Evolutionary conservation across 2,888 invertebrate genomes (phyloP).

Genomic region (Oxyteleia sp.): DNA sequence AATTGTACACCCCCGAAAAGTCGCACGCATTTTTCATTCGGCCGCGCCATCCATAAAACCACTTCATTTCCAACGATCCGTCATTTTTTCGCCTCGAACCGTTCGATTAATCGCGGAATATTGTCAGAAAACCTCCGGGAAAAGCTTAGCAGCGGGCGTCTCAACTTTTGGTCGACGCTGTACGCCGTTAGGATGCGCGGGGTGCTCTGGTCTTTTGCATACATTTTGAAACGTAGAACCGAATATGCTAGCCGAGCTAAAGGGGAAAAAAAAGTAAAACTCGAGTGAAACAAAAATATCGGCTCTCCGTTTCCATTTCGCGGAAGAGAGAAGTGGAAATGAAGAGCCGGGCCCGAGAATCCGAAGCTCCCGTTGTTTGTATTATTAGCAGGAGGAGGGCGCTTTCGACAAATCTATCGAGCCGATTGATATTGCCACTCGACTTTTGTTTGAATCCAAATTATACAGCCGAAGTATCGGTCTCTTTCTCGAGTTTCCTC

Average conservation of each 20-base stretch:
- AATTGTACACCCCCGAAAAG: constrained; percentile 30
- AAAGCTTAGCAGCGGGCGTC: constrained; percentile 19
- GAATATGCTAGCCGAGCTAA: constrained; percentile 84
- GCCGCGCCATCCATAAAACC: not conserved
- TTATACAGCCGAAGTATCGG: constrained; percentile 11
- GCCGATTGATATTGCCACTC: constrained; percentile 54
- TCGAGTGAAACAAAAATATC: constrained; percentile 78
- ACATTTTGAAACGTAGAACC: constrained; percentile 86
- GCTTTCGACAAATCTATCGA: constrained; percentile 37
- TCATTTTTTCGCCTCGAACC: not conserved
- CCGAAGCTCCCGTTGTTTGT: constrained; percentile 40
- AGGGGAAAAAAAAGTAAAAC: no score
- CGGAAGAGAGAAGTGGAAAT: constrained; percentile 44
- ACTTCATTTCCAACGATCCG: not conserved
- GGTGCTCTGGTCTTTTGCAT: constrained; percentile 86
- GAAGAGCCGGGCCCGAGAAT: constrained; percentile 48
- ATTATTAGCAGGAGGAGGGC: constrained; percentile 40
- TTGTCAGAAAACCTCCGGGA: not conserved
- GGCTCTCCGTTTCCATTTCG: constrained; percentile 54
- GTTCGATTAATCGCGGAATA: constrained; percentile 15
- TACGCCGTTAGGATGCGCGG: constrained; percentile 86
- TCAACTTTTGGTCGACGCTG: constrained; percentile 81
- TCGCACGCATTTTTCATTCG: not conserved
- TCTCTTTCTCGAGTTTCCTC: no score
- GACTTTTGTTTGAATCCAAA: constrained; percentile 33